Percentiles rank a stretch among this genome's conserved stretches.
Conservation (phyloP, 2,888 invertebrate genomes). For the Perithous albicinctus region DNA sequence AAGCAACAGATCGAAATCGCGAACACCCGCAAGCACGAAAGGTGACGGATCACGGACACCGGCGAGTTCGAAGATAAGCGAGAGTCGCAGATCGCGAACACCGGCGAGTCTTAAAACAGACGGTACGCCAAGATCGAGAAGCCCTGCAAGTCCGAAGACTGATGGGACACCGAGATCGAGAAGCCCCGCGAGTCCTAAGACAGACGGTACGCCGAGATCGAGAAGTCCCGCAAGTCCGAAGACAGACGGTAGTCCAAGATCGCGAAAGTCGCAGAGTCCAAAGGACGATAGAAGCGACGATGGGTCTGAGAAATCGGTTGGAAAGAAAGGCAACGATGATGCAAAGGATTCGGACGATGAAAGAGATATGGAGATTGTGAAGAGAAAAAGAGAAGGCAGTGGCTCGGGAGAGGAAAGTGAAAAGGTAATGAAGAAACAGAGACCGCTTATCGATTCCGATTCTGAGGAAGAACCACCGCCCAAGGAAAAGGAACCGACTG, state of each 20-base stretch:
- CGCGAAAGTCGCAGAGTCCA: constrained; percentile 72
- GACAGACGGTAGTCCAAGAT: constrained; percentile 67
- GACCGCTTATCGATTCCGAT: constrained; percentile 88
- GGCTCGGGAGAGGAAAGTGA: constrained; percentile 79
- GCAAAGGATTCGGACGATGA: constrained; percentile 79
- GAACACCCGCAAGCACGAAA: constrained; percentile 45
- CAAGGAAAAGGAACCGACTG: constrained; percentile 87
- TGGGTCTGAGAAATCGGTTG: constrained; percentile 77
- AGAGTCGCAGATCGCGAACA: constrained; percentile 63
- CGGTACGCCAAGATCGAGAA: constrained; percentile 49
- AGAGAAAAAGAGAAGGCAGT: constrained; percentile 79
- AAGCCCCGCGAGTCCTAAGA: constrained; percentile 67
- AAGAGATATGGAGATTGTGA: constrained; percentile 80
- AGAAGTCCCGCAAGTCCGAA: constrained; percentile 69
- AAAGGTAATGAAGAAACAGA: constrained; percentile 84
- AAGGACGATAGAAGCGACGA: constrained; percentile 79
- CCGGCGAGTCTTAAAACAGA: constrained; percentile 64
- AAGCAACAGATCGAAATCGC: constrained; percentile 70
- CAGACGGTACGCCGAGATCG: constrained; percentile 58
- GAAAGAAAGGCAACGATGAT: constrained; percentile 65
- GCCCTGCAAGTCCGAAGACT: constrained; percentile 70
- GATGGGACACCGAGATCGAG: constrained; percentile 51
- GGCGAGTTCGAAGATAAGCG: constrained; percentile 61
- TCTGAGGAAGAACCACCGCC: constrained; percentile 86
- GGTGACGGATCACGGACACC: constrained; percentile 53